Conservation (phyloP, 2,113 vertebrate genomes). For the Progne subis region DNA sequence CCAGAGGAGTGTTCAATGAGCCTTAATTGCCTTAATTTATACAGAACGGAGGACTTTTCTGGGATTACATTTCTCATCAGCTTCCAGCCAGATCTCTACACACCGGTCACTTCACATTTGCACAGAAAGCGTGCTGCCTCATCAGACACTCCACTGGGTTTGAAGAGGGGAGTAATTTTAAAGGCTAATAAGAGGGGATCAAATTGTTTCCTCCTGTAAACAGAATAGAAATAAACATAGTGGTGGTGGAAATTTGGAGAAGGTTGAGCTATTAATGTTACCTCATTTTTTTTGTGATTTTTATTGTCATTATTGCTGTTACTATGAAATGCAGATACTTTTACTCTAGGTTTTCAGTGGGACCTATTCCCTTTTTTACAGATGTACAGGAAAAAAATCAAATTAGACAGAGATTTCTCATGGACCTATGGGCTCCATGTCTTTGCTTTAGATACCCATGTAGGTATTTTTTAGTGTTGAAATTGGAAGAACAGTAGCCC, state of each 20-base stretch:
- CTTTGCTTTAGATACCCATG: background rate
- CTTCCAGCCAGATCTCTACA: constrained; percentile 5
- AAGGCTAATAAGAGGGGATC: background rate
- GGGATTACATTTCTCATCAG: background rate
- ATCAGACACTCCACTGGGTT: background rate
- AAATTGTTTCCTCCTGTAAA: background rate
- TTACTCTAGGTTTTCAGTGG: background rate
- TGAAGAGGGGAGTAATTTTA: background rate
- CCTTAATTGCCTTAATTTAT: constrained; percentile 55
- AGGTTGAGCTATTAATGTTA: background rate
- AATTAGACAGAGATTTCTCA: background rate
- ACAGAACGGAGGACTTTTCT: background rate
- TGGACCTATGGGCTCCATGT: background rate
- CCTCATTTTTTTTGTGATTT: rapidly evolving
- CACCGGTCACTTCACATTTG: background rate
- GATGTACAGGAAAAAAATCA: background rate
- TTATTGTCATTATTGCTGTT: background rate
- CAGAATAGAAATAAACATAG: background rate
- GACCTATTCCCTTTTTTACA: background rate
- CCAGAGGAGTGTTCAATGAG: background rate
- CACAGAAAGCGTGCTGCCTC: background rate
- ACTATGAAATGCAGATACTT: background rate
- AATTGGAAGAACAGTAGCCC: background rate
- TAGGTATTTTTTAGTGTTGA: background rate
- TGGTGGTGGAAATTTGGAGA: background rate